phyloP scores from a whole-genome alignment of 2,113 vertebrate species.

The Bujurquina vittata region DNA sequence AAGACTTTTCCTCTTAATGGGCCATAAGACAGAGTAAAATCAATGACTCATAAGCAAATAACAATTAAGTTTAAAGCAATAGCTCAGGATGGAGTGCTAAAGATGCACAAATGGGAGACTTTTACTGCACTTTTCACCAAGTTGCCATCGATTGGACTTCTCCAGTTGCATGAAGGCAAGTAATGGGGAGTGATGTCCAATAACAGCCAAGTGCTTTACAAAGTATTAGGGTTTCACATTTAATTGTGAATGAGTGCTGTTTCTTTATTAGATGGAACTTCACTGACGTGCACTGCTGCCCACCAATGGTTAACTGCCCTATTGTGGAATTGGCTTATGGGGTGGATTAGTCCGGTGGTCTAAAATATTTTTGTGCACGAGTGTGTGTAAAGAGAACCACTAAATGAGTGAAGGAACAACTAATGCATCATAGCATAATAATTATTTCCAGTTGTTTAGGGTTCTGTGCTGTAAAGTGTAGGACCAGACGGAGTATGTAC shows the following conservation, averaged over 20 bases:
- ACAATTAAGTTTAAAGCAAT: constrained; percentile 46
- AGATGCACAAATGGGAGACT: constrained; percentile 29
- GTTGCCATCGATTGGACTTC: constrained; percentile 51
- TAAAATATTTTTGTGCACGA: constrained; percentile 23
- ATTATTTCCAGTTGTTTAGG: constrained; percentile 31
- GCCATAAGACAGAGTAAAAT: constrained; percentile 46
- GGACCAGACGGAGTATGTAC: background rate
- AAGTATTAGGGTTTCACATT: constrained; percentile 45
- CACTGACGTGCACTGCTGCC: constrained; percentile 4
- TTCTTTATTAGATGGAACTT: constrained; percentile 43
- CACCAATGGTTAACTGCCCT: constrained; percentile 54
- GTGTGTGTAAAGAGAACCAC: background rate
- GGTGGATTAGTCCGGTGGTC: constrained; percentile 26
- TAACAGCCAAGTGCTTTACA: constrained; percentile 40
- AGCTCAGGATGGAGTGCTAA: constrained; percentile 32
- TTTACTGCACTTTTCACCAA: constrained; percentile 52
- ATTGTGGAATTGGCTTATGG: background rate
- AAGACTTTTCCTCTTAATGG: constrained; percentile 57
- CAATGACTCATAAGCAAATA: constrained; percentile 69
- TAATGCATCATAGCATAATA: constrained; percentile 27
- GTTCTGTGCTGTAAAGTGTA: background rate
- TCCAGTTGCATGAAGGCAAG: constrained; percentile 6
- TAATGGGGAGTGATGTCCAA: constrained; percentile 45
- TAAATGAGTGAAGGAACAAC: constrained; percentile 18
- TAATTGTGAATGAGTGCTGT: constrained; percentile 37